phyloP scores from a whole-genome alignment of 1,140 invertebrate genomes.

The Brachionus koreanus region DNA sequence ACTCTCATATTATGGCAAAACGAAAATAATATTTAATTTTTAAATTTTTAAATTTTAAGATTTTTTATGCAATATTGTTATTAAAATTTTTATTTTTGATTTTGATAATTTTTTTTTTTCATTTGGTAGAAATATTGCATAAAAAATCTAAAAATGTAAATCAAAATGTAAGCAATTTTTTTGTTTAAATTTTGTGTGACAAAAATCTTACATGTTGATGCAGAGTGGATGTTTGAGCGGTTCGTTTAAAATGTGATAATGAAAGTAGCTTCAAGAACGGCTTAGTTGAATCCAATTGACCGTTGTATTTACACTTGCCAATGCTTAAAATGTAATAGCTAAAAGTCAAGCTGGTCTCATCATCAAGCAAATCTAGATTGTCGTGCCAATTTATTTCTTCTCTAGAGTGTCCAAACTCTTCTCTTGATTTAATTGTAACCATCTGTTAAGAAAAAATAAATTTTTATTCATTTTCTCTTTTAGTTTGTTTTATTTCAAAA shows the following conservation, averaged over 20 bases:
- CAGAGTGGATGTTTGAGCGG: not conserved
- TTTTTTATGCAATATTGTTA: too few species aligned
- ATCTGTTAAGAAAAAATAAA: not conserved
- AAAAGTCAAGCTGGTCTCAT: not conserved
- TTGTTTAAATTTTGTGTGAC: too few species aligned
- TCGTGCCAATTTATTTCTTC: not conserved
- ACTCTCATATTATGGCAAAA: too few species aligned
- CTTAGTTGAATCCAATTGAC: conserved; percentile 31
- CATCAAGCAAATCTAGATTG: not conserved
- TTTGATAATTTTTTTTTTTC: too few species aligned
- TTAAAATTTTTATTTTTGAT: too few species aligned
- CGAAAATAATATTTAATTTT: too few species aligned
- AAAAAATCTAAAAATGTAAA: too few species aligned
- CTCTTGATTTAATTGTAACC: not conserved
- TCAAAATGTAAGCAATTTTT: too few species aligned
- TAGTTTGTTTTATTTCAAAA: too few species aligned
- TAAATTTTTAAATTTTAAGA: too few species aligned
- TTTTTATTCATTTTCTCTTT: too few species aligned
- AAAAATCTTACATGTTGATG: not conserved
- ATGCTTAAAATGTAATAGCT: conserved; percentile 38
- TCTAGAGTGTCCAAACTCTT: not conserved
- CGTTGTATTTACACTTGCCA: conserved; percentile 18
- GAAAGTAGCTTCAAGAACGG: conserved; percentile 30
- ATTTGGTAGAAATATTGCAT: too few species aligned
- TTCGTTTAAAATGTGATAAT: not conserved